Evolutionary conservation across 2,113 vertebrate genomes (phyloP), one percentile per base, ranked within the genome.

Genomic region (Oncorhynchus kisutch): DNA sequence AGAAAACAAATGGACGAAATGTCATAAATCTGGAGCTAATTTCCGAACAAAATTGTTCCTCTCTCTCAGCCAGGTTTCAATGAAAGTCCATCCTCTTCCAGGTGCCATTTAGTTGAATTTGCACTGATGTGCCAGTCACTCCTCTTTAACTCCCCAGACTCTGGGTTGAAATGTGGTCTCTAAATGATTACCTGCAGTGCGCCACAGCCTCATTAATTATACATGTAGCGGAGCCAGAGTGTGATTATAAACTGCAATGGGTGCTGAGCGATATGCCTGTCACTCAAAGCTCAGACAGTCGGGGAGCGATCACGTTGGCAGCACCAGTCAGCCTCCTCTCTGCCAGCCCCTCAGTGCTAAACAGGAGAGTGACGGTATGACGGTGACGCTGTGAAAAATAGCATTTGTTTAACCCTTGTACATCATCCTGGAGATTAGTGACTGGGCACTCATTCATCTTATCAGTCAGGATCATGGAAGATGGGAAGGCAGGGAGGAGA

Each of bases 161-260:
- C 70, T 66, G 22, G 49, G 72, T 76, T 78, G 69, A 78, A 67
- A 69, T 18, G 25, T 34, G 70, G 68, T 68, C 82, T 78, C 82
- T 86, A 85, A 86, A 88, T 82, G 84, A 90, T 89, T 87, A 88
- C 86, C 85, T 85, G 84, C 83, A 78, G 72, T 48, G 83, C 78
- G 72, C 77, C 29, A 14, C 2, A 22, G 79, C 29, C 77, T 78
- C 74, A 87, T 91, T 88, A 88, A 90, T 91, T 82, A 88, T 81
- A 78, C 79, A 88, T 86, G 83, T 85, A 78, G 85, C 84, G 81
- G 64, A 80, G 72, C 73, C 75, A 85, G 80, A 81, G 81, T 86
- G 81, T 77, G 72, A 87, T 80, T 71, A n/a, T 78, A 69, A 82
- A 83, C 82, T 84, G 78, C 77, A 45, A 12, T 45, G 9, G 39